These are phyloP conservation scores for Sesia apiformis DNA, from an alignment of 2,888 invertebrate genomes.

Conservation along the genomic window DNA sequence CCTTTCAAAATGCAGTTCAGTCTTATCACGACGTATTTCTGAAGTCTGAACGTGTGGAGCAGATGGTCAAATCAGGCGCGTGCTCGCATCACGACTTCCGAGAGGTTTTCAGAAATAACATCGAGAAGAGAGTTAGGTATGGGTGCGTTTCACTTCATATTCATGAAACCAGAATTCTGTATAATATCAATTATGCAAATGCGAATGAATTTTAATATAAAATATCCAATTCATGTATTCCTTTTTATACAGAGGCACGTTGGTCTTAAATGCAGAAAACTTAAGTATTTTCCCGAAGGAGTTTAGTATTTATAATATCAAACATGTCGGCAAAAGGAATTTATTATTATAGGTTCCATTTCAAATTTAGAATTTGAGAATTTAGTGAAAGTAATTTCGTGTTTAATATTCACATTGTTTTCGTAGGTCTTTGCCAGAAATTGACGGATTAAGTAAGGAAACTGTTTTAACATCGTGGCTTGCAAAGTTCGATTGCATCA, in stretches of 20 bases:
- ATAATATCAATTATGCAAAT: no score
- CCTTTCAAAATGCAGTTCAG: conserved; percentile 98
- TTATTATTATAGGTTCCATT: neutral
- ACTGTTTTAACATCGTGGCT: conserved; percentile 99
- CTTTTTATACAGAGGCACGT: no score
- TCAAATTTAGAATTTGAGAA: neutral
- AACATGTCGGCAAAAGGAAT: neutral
- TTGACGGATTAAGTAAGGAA: conserved; percentile 99
- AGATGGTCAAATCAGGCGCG: conserved; percentile 98
- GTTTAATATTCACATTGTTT: neutral
- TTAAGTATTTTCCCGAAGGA: no score
- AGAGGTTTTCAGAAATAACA: conserved; percentile 95
- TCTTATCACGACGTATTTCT: conserved; percentile 97
- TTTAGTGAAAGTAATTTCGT: neutral
- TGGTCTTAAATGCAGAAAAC: no score
- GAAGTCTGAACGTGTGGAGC: conserved; percentile 95
- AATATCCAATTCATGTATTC: no score
- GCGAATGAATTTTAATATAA: no score
- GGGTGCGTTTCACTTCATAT: no score
- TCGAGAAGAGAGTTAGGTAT: conserved; percentile 96
- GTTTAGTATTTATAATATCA: no score
- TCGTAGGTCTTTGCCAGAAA: conserved; percentile 94
- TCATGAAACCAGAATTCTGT: no score
- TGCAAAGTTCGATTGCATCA: conserved; percentile 99
- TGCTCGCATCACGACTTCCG: conserved; percentile 99